A percentile compares a stretch with the other conserved stretches of the same genome.
These are phyloP conservation scores for Cylas formicarius DNA, from an alignment of 1,140 invertebrate species.

Conservation along the genomic window DNA sequence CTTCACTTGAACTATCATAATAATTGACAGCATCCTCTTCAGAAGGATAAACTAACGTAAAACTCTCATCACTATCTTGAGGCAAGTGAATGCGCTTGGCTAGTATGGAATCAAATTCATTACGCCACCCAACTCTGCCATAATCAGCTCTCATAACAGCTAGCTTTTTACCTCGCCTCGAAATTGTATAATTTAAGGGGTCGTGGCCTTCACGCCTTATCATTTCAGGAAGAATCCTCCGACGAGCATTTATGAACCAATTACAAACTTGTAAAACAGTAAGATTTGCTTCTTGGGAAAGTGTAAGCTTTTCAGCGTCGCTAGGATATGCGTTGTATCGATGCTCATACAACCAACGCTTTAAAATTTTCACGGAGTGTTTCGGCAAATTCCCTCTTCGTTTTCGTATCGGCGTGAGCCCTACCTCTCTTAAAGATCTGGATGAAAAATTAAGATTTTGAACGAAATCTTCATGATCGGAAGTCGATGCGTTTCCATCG, in stretches of 20 bases:
- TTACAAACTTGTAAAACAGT: constrained; percentile 83
- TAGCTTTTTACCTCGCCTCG: constrained; percentile 72
- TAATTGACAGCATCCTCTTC: constrained; percentile 51
- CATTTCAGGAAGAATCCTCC: constrained; percentile 86
- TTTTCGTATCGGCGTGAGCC: constrained; percentile 21
- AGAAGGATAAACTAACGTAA: constrained; percentile 50
- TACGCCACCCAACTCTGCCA: constrained; percentile 35
- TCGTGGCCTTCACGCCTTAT: constrained; percentile 85
- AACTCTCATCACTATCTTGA: constrained; percentile 52
- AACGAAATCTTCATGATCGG: constrained; percentile 26
- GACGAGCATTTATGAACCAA: constrained; percentile 93
- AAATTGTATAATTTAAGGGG: constrained; percentile 86
- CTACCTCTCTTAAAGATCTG: constrained; percentile 15
- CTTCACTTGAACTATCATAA: constrained; percentile 58
- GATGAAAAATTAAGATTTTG: constrained; percentile 5
- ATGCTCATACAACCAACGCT: constrained; percentile 87
- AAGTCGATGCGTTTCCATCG: constrained; percentile 60
- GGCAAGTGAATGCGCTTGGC: constrained; percentile 40
- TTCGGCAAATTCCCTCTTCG: constrained; percentile 85
- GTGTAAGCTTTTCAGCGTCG: constrained; percentile 77
- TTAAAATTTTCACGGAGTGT: constrained; percentile 83
- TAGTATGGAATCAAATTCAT: constrained; percentile 18
- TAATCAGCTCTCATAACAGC: constrained; percentile 28
- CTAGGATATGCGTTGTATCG: constrained; percentile 92
- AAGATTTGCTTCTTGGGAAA: constrained; percentile 79